Evolutionary conservation across 1,140 invertebrate species (phyloP).

Genomic region (Plodia interpunctella): DNA sequence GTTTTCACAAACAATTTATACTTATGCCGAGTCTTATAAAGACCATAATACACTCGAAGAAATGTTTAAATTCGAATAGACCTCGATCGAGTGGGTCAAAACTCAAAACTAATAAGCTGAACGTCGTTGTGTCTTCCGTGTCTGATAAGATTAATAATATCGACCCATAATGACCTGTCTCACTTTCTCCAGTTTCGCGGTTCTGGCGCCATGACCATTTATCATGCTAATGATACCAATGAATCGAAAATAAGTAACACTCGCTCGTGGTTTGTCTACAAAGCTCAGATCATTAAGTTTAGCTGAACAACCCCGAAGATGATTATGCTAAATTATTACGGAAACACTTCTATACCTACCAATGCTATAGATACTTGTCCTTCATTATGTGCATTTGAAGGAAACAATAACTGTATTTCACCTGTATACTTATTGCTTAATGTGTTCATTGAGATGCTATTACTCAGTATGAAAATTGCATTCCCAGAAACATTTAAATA

Average conservation of each 20-base stretch:
- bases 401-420: background rate
- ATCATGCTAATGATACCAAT: conserved; percentile 21
- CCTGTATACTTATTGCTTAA: background rate
- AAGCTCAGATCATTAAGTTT: conserved; percentile 8
- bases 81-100: conserved; percentile 15
- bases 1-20: too few species aligned
- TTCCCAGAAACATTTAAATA: background rate
- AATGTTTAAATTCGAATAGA: background rate
- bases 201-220: conserved; percentile 19
- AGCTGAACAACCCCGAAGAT: background rate
- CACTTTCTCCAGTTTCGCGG: conserved; percentile 28
- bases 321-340: background rate
- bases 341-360: background rate
- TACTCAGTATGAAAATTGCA: background rate
- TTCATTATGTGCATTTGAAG: background rate
- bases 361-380: background rate
- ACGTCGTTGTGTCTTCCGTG: conserved; percentile 21
- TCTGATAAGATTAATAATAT: conserved; percentile 30
- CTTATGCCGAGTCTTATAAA: too few species aligned
- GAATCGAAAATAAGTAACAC: conserved; percentile 1
- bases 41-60: too few species aligned
- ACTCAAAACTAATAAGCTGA: conserved; percentile 16
- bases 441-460: background rate
- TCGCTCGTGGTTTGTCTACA: background rate
- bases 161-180: conserved; percentile 21